phyloP scores from a whole-genome alignment of 2,888 invertebrate species.

The Tinea pellionella region DNA sequence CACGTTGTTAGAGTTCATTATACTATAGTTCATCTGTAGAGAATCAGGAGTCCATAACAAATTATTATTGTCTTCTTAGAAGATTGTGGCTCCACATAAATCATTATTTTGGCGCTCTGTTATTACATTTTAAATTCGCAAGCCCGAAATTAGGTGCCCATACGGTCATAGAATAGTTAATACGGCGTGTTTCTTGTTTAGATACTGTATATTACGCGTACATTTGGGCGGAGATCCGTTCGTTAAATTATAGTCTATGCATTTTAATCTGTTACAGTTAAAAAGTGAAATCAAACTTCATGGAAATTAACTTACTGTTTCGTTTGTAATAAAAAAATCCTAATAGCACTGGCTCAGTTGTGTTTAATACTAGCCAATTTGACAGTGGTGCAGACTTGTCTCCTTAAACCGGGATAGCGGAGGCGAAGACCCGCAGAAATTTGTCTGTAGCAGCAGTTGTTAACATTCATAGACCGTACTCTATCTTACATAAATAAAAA shows the following conservation, averaged over 20 bases:
- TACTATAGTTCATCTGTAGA: not conserved
- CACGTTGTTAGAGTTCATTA: no score
- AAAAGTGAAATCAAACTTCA: constrained; percentile 3
- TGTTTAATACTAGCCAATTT: no score
- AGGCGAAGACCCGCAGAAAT: no score
- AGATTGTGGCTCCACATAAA: constrained; percentile 7
- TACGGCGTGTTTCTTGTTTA: not conserved
- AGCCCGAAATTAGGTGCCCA: constrained; percentile 1
- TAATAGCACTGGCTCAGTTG: no score
- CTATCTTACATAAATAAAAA: no score
- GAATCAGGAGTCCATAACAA: not conserved
- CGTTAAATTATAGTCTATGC: not conserved
- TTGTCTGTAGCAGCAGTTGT: no score
- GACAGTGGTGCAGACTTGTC: no score
- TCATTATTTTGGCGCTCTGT: constrained; percentile 12
- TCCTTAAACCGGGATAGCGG: no score
- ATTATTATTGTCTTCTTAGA: constrained; percentile 6
- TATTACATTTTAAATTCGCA: constrained; percentile 11
- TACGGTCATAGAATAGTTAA: constrained; percentile 7
- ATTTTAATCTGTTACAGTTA: not conserved
- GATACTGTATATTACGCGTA: not conserved
- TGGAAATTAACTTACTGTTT: not conserved
- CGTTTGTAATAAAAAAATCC: no score
- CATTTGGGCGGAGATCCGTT: not conserved
- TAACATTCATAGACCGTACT: no score